Evolutionary conservation across 2,797 vertebrate genomes (phyloP).

Genomic region (Gymnopithys bicolor): DNA sequence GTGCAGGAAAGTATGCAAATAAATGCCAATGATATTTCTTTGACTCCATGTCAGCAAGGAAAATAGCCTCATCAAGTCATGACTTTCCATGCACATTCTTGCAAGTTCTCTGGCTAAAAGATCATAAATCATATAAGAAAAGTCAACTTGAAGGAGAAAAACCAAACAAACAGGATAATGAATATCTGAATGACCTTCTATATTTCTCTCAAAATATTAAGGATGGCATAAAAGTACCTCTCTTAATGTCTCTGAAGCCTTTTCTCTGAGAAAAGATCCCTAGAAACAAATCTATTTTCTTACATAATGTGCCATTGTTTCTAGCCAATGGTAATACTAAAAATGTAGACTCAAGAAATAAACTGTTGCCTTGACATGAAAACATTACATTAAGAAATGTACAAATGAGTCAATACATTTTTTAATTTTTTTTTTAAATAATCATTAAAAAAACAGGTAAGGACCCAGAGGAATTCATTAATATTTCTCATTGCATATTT

Average conservation of each 20-base stretch:
- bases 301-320: neutral
- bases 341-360: neutral
- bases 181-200: neutral
- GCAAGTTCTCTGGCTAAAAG: neutral
- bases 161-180: neutral
- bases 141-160: neutral
- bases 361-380: neutral
- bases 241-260: neutral
- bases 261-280: neutral
- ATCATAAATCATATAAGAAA: neutral
- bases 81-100: neutral
- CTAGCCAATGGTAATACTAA: neutral
- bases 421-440: too few species aligned
- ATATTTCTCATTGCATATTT: neutral
- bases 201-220: slow-evolving; percentile 2
- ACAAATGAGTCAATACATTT: neutral
- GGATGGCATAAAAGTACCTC: neutral
- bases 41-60: neutral
- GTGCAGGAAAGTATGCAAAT: slow-evolving; percentile 4
- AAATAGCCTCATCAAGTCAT: neutral
- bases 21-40: neutral
- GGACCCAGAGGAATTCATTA: neutral
- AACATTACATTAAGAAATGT: neutral
- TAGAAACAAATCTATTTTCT: neutral
- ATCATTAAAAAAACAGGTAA: neutral